These are phyloP conservation scores for Dreissena polymorpha DNA, from an alignment of 1,140 invertebrate species.

Conservation along the genomic window DNA sequence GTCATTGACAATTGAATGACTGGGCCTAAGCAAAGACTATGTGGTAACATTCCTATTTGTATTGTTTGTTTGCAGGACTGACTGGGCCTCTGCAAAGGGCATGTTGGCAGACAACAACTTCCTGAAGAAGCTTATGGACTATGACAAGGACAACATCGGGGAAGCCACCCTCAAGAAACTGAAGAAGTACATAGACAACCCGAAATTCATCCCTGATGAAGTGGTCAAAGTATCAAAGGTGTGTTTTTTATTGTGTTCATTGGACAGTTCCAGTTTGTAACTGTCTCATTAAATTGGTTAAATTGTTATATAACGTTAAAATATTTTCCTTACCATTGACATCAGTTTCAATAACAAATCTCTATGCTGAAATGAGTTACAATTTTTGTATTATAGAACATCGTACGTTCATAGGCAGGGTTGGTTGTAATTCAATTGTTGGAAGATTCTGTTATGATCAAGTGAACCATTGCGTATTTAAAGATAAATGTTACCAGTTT, in stretches of 20 bases:
- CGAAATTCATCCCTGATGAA: conserved; percentile 81
- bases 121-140: conserved; percentile 77
- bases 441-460: no score
- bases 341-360: no score
- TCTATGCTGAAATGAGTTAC: neutral
- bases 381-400: neutral
- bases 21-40: no score
- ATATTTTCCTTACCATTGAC: no score
- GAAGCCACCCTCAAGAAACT: conserved; percentile 90
- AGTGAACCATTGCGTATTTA: no score
- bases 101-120: conserved; percentile 78
- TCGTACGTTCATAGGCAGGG: no score
- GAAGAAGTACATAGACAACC: conserved; percentile 81
- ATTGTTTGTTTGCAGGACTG: conserved; percentile 66
- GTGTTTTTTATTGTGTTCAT: conserved; percentile 17
- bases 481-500: no score
- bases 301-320: no score
- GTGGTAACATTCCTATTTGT: no score
- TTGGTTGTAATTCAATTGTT: no score
- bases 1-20: no score
- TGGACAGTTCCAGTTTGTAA: neutral
- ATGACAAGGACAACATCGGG: conserved; percentile 89
- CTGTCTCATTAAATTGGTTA: no score
- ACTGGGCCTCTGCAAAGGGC: conserved; percentile 78
- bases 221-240: conserved; percentile 79